Percentiles rank a stretch among this genome's conserved stretches.
Conservation (phyloP, 2,113 vertebrate genomes). For the Coturnix japonica region DNA sequence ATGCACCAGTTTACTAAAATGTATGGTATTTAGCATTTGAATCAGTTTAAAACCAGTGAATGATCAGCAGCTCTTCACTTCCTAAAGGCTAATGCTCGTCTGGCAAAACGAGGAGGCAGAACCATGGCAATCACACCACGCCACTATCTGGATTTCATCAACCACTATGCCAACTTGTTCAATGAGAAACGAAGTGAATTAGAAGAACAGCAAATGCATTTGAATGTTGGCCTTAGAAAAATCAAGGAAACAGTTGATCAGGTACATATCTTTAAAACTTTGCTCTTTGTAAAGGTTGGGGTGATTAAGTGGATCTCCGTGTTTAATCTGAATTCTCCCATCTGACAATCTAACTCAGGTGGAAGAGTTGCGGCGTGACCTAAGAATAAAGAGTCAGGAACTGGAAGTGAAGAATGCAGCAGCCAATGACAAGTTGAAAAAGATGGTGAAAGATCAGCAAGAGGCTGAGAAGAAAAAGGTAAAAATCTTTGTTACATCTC, state of each 20-base stretch:
- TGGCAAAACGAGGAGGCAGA: constrained; percentile 94
- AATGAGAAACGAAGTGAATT: constrained; percentile 97
- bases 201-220: constrained; percentile 99
- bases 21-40: neutral
- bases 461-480: constrained; percentile 99
- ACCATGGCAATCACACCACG: constrained; percentile 98
- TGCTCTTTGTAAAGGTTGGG: neutral
- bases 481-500: neutral
- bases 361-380: constrained; percentile 93
- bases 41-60: neutral
- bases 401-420: constrained; percentile 97
- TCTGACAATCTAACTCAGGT: constrained; percentile 76
- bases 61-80: neutral
- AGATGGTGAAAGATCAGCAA: constrained; percentile 99
- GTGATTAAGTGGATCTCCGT: neutral
- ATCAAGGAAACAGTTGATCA: constrained; percentile 99
- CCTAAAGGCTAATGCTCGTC: constrained; percentile 91
- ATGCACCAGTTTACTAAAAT: neutral
- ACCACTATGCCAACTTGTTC: constrained; percentile 97
- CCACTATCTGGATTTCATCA: constrained; percentile 99
- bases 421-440: constrained; percentile 98
- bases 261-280: constrained; percentile 66
- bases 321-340: neutral
- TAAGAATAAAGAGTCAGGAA: constrained; percentile 98
- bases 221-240: constrained; percentile 96